phyloP scores from a whole-genome alignment of 2,113 vertebrate genomes.

The Chionis minor region DNA sequence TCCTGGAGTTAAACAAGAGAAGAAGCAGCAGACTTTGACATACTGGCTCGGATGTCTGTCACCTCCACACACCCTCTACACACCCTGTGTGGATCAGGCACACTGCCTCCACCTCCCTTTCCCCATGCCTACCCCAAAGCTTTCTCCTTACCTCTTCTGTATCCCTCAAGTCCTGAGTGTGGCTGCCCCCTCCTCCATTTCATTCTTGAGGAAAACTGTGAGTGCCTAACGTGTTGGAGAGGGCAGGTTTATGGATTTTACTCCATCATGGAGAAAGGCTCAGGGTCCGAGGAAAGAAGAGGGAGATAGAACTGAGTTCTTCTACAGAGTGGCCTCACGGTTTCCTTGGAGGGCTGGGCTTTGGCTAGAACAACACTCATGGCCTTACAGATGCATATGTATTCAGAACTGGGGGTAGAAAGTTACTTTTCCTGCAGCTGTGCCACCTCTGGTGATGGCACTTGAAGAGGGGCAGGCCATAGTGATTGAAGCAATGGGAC shows the following conservation, averaged over 20 bases:
- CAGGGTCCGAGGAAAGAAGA: not conserved
- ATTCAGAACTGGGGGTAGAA: not conserved
- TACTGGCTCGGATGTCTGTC: not conserved
- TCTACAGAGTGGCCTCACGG: not conserved
- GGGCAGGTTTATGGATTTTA: not conserved
- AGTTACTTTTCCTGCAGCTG: not conserved
- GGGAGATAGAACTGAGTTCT: not conserved
- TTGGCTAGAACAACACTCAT: not conserved
- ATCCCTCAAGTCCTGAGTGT: not conserved
- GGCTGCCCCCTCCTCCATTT: not conserved
- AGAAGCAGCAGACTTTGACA: not conserved
- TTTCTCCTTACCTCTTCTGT: not conserved
- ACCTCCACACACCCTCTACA: not conserved
- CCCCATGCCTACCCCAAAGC: not conserved
- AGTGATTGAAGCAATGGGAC: not conserved
- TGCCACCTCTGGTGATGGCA: not conserved
- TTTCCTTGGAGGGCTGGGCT: not conserved
- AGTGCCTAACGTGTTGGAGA: accelerated
- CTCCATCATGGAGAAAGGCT: not conserved
- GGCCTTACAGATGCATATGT: not conserved
- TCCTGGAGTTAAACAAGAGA: not conserved
- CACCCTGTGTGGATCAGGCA: not conserved
- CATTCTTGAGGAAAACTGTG: not conserved
- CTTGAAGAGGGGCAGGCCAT: not conserved
- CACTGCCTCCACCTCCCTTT: not conserved